Conservation (phyloP, 2,888 invertebrate genomes). For the Marasmarcha lunaedactyla region DNA sequence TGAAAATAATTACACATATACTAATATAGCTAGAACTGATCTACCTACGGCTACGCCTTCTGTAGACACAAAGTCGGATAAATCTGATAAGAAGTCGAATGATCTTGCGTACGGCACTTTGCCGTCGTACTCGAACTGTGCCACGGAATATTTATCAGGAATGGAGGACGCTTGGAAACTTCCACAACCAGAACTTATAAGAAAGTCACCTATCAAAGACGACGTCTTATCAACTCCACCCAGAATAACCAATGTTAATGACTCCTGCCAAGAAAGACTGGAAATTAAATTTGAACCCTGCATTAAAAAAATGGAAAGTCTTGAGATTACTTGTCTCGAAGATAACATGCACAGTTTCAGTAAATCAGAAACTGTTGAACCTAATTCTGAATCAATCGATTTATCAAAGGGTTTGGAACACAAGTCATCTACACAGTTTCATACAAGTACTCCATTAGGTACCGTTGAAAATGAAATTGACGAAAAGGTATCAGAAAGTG, state of each 20-base stretch:
- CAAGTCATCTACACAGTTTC: slow-evolving; percentile 32
- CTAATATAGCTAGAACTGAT: slow-evolving; percentile 45
- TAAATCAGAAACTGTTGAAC: slow-evolving; percentile 17
- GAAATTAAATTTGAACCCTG: slow-evolving; percentile 26
- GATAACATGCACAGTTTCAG: slow-evolving; percentile 29
- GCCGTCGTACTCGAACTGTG: slow-evolving; percentile 52
- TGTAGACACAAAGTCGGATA: slow-evolving; percentile 34
- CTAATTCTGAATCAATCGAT: not conserved
- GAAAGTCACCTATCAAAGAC: slow-evolving; percentile 36
- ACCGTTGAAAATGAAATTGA: slow-evolving; percentile 22
- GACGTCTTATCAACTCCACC: slow-evolving; percentile 31
- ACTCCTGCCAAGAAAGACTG: slow-evolving; percentile 22
- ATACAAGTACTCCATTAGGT: slow-evolving; percentile 49
- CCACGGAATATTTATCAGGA: slow-evolving; percentile 38
- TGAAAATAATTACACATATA: slow-evolving; percentile 50
- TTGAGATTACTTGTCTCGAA: slow-evolving; percentile 44
- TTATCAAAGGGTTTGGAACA: slow-evolving; percentile 36
- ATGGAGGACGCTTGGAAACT: slow-evolving; percentile 43
- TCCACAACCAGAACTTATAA: slow-evolving; percentile 43
- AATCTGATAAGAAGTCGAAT: slow-evolving; percentile 35
- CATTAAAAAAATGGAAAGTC: slow-evolving; percentile 48
- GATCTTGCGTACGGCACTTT: slow-evolving; percentile 52
- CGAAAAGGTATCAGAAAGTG: slow-evolving; percentile 17
- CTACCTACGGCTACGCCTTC: slow-evolving; percentile 31
- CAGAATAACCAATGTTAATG: slow-evolving; percentile 17